Evolutionary conservation across 2,797 vertebrate species (phyloP), one percentile per base, ranked within the genome.

Genomic region (Octomys mimax): DNA sequence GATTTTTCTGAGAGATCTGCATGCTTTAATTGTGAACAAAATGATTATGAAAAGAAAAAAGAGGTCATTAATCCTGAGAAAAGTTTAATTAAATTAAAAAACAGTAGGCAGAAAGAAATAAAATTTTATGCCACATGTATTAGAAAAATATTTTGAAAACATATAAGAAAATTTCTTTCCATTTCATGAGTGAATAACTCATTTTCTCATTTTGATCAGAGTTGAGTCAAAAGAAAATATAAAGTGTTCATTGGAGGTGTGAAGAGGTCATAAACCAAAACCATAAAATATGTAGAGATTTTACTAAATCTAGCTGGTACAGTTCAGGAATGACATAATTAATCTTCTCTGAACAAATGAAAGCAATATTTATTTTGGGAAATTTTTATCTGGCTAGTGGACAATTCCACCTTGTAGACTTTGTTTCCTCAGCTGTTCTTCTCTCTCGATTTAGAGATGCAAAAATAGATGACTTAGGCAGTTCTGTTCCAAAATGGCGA

Each of bases 201-300:
- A 97, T 95, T 98, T 96, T 97, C 70, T 16, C 78, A 95, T 97
- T 94, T 57, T 93, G 78, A 90, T 95, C 87, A 10, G 90, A 94
- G 18, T 28, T 78, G 46, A 90, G 68, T 95, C 87, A 96, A 96
- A 96, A 93, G 93, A 95, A 97, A 96, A 97, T 97, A 96, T 93
- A 89, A 97, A 94, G 96, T 96, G 91, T 95, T 96, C 87, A 80
- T 2, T 85, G 92, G 11, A 97, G 83, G 87, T 96, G 73, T 95
- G 83, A 97, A 97, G 52, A 92, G 78, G 75, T 93, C 94, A 97
- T 95, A 95, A 94, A 93, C 70, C 93, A 81, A 96, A 94, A 70
- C n/a, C 73, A 80, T 95, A 95, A 97, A 96, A 92, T 94, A 94
- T 86, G 68, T 84, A 39, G 62, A 85, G 22, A 89, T 80, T 93